Percentiles rank a stretch among this genome's conserved stretches.
Evolutionary conservation across 2,113 vertebrate species (phyloP).

Genomic region (Lonchura striata): DNA sequence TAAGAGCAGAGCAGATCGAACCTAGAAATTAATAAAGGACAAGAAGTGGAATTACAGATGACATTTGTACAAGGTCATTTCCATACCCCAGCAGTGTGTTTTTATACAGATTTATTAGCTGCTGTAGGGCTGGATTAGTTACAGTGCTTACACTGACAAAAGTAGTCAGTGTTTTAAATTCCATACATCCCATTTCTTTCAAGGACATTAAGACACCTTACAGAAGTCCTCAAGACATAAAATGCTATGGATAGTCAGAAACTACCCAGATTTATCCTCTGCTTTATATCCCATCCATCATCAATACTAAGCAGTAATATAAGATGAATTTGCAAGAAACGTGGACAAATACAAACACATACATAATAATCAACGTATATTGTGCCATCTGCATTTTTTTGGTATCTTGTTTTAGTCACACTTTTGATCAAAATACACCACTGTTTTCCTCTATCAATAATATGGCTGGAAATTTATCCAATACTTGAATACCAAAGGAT

Average conservation of each 20-base stretch:
- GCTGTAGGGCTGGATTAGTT: not conserved
- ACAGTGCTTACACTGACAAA: not conserved
- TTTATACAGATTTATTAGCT: not conserved
- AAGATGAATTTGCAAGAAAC: not conserved
- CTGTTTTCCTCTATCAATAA: not conserved
- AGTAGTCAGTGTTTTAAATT: not conserved
- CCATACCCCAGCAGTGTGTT: not conserved
- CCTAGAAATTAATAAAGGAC: not conserved
- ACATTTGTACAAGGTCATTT: not conserved
- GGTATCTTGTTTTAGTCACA: not conserved
- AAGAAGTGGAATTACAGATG: not conserved
- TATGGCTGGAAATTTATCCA: not conserved
- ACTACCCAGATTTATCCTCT: not conserved
- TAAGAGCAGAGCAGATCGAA: not conserved
- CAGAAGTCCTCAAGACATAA: not conserved
- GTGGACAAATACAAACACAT: fast-evolving
- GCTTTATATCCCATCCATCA: fast-evolving
- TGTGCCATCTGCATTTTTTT: not conserved
- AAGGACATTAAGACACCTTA: not conserved
- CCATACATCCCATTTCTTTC: not conserved
- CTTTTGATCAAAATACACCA: not conserved
- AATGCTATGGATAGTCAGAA: not conserved
- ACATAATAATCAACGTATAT: not conserved
- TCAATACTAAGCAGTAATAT: not conserved
- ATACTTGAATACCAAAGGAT: not conserved